phyloP scores from a whole-genome alignment of 2,797 vertebrate genomes.

The Gymnopithys bicolor region DNA sequence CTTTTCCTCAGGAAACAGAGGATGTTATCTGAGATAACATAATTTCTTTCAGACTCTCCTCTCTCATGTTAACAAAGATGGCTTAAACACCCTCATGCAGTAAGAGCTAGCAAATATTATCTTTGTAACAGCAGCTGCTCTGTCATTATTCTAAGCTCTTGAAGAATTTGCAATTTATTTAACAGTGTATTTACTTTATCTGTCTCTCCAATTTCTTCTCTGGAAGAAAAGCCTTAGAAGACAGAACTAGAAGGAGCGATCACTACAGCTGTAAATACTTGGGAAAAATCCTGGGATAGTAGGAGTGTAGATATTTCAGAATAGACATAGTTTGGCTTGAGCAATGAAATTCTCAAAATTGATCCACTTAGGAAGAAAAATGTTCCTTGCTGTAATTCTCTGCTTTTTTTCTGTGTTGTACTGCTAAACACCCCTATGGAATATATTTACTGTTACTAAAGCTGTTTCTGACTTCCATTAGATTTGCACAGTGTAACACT shows the following conservation, averaged over 20 bases:
- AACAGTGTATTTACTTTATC: not conserved
- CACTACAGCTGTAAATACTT: not conserved
- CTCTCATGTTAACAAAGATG: not conserved
- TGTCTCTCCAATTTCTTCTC: not conserved
- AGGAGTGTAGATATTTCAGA: not conserved
- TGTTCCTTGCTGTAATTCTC: not conserved
- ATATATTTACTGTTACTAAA: not conserved
- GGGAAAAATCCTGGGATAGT: not conserved
- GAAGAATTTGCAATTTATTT: conserved; percentile 6
- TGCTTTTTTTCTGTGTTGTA: not conserved
- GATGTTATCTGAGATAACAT: not conserved
- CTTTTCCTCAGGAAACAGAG: not conserved
- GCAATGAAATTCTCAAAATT: not conserved
- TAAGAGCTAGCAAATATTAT: conserved; percentile 21
- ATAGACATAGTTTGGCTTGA: not conserved
- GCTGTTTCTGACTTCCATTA: not conserved
- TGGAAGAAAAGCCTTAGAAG: not conserved
- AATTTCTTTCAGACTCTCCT: not conserved
- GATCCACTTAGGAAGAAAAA: not conserved
- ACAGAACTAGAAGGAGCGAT: not conserved
- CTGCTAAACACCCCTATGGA: not conserved
- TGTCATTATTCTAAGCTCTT: conserved; percentile 2
- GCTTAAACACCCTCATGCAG: not conserved
- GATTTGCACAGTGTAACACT: not conserved
- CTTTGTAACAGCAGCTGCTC: conserved; percentile 13